Evolutionary conservation across 2,797 vertebrate species (phyloP).

Genomic region (Odontamblyopus lacepedii): DNA sequence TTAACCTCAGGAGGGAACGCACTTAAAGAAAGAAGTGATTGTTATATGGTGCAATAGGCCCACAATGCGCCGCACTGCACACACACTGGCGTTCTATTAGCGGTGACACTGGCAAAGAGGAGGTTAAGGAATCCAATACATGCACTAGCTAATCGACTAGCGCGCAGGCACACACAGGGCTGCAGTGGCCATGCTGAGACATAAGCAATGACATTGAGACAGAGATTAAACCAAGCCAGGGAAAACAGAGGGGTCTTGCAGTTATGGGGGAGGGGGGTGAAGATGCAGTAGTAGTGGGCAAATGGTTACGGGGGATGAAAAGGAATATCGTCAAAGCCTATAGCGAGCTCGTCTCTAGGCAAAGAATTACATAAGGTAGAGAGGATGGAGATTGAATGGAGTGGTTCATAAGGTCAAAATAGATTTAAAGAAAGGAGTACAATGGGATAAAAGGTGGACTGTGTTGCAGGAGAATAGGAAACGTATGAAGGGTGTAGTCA

Average conservation of each 20-base stretch:
- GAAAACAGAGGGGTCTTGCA: conserved; percentile 31
- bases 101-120: conserved; percentile 67
- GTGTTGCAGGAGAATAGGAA: neutral
- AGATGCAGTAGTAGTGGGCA: conserved; percentile 39
- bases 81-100: conserved; percentile 71
- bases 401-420: conserved; percentile 35
- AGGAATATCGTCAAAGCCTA: conserved; percentile 51
- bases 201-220: conserved; percentile 70
- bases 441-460: conserved; percentile 19
- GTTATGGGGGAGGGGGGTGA: conserved; percentile 23
- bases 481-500: neutral
- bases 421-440: conserved; percentile 20
- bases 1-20: conserved; percentile 45
- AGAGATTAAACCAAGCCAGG: conserved; percentile 54
- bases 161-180: conserved; percentile 42
- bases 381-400: conserved; percentile 35
- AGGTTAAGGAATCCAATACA: conserved; percentile 65
- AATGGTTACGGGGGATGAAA: conserved; percentile 41
- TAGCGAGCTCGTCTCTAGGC: conserved; percentile 62
- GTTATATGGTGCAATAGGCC: conserved; percentile 50
- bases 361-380: conserved; percentile 40
- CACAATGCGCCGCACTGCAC: conserved; percentile 62
- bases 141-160: conserved; percentile 37
- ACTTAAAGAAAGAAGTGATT: conserved; percentile 26
- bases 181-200: conserved; percentile 66